Evolutionary conservation across 2,113 vertebrate species (phyloP).

Genomic region (Lagopus leucura): DNA sequence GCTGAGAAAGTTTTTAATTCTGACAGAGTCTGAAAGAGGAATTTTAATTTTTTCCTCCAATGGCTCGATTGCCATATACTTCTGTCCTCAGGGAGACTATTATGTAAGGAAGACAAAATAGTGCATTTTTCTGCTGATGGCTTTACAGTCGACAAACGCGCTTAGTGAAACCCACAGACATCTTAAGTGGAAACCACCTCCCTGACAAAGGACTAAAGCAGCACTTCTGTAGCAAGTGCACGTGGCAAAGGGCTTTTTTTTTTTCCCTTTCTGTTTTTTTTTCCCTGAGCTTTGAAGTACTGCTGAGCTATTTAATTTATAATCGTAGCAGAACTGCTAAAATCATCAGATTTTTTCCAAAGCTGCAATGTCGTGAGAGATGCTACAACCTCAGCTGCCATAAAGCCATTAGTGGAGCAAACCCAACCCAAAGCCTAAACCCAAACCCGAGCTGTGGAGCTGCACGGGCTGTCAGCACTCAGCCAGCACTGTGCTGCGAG

Average conservation of each 20-base stretch:
- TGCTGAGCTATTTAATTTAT: not conserved
- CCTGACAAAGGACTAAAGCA: not conserved
- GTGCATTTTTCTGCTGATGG: not conserved
- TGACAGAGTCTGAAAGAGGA: not conserved
- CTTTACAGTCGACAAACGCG: not conserved
- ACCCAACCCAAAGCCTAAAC: not conserved
- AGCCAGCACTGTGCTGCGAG: rapidly evolving
- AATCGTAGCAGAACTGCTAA: not conserved
- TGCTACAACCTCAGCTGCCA: not conserved
- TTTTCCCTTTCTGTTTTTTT: not conserved
- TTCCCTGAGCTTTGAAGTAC: not conserved
- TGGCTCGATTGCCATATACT: rapidly evolving
- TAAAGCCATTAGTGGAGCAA: not conserved
- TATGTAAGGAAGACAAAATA: not conserved
- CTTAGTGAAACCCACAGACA: not conserved
- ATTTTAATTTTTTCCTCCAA: not conserved
- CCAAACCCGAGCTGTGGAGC: not conserved
- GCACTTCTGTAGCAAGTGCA: not conserved
- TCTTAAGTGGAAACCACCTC: not conserved
- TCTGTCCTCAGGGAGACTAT: not conserved
- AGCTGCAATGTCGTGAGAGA: rapidly evolving
- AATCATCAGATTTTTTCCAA: not conserved
- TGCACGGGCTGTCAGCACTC: rapidly evolving
- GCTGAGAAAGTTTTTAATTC: not conserved
- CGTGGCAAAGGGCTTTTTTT: not conserved